Evolutionary conservation across 2,113 vertebrate genomes (phyloP).

Genomic region (Chlorodrepanis virens): DNA sequence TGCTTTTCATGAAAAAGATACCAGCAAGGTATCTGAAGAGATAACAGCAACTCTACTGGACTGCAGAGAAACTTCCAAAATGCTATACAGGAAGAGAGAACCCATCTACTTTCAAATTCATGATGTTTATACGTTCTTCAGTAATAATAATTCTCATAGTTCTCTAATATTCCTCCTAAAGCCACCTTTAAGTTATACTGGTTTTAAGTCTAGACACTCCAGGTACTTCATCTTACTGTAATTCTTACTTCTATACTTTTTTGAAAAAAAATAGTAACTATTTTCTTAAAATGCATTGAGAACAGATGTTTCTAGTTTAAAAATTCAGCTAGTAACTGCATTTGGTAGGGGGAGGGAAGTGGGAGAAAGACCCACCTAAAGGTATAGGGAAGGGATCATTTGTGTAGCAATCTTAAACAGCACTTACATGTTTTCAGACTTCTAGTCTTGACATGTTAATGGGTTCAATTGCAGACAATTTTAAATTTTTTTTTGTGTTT

Average conservation of each 20-base stretch:
- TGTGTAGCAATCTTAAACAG: not conserved
- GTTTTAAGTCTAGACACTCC: not conserved
- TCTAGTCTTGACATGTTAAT: not conserved
- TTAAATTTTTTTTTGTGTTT: not conserved
- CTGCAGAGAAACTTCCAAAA: not conserved
- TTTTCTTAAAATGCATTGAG: not conserved
- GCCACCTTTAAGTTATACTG: not conserved
- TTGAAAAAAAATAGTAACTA: not conserved
- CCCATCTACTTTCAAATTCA: not conserved
- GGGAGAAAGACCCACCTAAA: not conserved
- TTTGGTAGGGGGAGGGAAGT: rapidly evolving
- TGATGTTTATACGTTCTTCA: not conserved
- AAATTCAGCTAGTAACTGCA: not conserved
- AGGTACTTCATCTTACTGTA: not conserved
- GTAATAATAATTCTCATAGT: not conserved
- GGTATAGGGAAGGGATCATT: not conserved
- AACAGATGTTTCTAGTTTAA: not conserved
- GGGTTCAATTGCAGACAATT: not conserved
- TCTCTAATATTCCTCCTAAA: not conserved
- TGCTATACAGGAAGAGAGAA: not conserved
- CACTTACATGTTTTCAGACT: not conserved
- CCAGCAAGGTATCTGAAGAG: not conserved
- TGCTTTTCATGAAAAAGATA: not conserved
- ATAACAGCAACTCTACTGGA: not conserved
- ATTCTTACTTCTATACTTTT: not conserved